Evolutionary conservation across 2,113 vertebrate species (phyloP), one percentile per base, ranked within the genome.

Genomic region (Pan paniscus): DNA sequence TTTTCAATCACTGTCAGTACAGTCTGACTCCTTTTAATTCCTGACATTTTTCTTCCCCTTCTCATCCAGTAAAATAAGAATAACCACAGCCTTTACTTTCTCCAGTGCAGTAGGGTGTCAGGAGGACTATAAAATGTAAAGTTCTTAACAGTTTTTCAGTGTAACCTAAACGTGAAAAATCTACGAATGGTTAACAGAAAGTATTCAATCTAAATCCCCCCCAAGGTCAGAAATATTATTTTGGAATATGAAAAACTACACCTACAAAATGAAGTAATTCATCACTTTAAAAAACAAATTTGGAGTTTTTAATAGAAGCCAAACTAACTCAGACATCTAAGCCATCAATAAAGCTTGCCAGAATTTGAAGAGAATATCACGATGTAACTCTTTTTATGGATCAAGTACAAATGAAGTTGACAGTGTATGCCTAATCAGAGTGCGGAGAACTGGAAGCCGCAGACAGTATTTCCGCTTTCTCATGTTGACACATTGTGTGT

Each of bases 261-360:
- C 76, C 75, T 90, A 95, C 70, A 88, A 93, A 97, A 43, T 57
- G 75, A 92, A 95, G 79, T 61, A 75, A 96, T 95, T 92, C 83
- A 93, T 96, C 87, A 93, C 57, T 93, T 96, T 75, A 90, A 84
- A 94, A 95, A 97, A 88, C 61, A 97, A 97, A 96, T 96, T 86
- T 48, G 80, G 86, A 85, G 81, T 95, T 96, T 96, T 96, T 98
- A 97, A 97, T 96, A 96, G 97, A 95, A 98, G 92, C 96, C 94
- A 84, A 80, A 80, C 87, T 67, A 93, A 98, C 89, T 79, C 94
- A 95, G 79, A 94, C 96, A 86, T 96, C 80, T 94, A 61, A 90
- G 94, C 93, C 92, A 97, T 97, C 98, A 75, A 89, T 55, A 70
- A 80, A 92, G 73, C 96, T 90, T 46, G 12, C 95, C 91, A 94